Percentiles rank a stretch among this genome's conserved stretches.
phyloP scores from a whole-genome alignment of 2,797 vertebrate species.

The Gambelia wislizenii region DNA sequence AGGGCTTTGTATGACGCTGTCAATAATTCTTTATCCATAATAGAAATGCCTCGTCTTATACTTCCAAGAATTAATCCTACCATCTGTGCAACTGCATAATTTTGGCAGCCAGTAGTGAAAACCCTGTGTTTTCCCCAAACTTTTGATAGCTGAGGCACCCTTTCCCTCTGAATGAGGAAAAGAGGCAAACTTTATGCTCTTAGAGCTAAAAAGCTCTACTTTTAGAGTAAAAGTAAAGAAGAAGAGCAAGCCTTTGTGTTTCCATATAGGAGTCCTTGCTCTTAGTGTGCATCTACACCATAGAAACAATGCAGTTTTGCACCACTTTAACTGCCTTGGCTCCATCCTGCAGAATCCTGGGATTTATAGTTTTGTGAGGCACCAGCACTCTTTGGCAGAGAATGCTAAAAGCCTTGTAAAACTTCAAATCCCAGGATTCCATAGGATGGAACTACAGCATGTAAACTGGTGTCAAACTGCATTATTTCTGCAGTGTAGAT shows the following conservation, averaged over 20 bases:
- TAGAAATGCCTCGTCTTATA: conserved; percentile 4
- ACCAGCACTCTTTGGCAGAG: no score
- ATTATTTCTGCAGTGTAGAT: no score
- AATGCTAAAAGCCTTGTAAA: no score
- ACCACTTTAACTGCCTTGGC: no score
- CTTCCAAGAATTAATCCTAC: conserved; percentile 24
- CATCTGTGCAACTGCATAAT: neutral
- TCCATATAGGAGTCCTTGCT: neutral
- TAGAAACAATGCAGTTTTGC: no score
- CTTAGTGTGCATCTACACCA: no score
- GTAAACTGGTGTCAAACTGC: no score
- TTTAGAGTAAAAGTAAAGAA: neutral
- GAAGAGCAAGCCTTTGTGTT: neutral
- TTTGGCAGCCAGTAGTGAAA: neutral
- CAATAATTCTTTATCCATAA: conserved; percentile 1
- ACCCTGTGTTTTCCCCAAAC: neutral
- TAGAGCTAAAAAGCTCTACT: neutral
- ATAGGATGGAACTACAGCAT: no score
- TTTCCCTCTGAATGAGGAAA: neutral
- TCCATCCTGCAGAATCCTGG: no score
- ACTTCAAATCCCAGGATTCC: no score
- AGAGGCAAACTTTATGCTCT: neutral
- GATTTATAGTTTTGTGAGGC: no score
- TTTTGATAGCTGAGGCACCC: neutral
- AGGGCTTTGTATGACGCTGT: neutral